Evolutionary conservation across 2,113 vertebrate genomes (phyloP), one percentile per base, ranked within the genome.

Genomic region (Gnathonemus echidnorhynchus): DNA sequence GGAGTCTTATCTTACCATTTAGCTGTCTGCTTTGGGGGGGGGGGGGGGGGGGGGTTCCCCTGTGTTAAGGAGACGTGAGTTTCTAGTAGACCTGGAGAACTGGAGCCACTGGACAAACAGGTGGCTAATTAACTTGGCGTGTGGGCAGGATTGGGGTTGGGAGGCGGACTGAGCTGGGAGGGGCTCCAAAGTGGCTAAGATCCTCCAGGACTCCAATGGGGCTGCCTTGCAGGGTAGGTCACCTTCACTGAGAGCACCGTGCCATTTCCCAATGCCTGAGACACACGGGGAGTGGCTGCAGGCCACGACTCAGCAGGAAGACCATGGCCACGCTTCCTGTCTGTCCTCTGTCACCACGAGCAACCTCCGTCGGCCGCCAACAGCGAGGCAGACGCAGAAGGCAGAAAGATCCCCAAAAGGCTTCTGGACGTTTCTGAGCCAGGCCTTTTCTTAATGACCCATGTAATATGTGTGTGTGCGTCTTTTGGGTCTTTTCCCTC

Each of bases 261-360:
- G 80, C 21, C 52, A 86, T 39, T 42, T 27, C 39, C 15, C 27
- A 86, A 21, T 13, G 21, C 48, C 84, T 6, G 31, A 80, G 17
- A 46, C 17, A 39, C 53, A 17, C 4, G 21, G 53, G n/a, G 21
- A 50, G 21, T 39, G 42, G 53, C 80, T 86, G 35, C 21, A 66
- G 27, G 39, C 56, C 74, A 86, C 48, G 56, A 86, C 89, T 86
- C 50, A 48, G 83, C 31, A 62, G 89, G 50, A 88, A 88, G 39
- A 58, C 27, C 53, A 24, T 31, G 39, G 31, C 66, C n/a, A 3
- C 62, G 45, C 62, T 46, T 66, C 48, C 46, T 27, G 19, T n/a
- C 27, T 66, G 35, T 58, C 8, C 53, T 62, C 8, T 10, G 11
- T 48, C 46, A 27, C 42, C 39, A 9, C 13, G 10, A 21, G 21